Evolutionary conservation across 2,888 invertebrate genomes (phyloP), one percentile per base, ranked within the genome.

Genomic region (Agrilus cyanescens): DNA sequence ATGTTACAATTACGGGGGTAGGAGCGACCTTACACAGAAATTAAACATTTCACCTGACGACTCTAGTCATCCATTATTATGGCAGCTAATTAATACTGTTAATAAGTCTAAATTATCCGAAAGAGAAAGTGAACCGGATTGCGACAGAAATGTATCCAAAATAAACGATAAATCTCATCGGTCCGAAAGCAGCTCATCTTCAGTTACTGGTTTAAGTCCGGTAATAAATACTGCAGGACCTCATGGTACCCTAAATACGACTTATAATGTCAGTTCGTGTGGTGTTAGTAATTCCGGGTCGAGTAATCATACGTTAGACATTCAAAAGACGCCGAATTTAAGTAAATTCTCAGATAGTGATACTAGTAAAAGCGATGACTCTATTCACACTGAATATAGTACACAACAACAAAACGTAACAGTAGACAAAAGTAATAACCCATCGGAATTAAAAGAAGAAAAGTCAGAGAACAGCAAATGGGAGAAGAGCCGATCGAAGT

Each of bases 1-100:
- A 53, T 74, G 75, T 50, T 81, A 80, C 59, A 68, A 69, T 44
- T 78, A 78, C 53, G 70, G 73, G 54, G 76, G 76, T 25, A 72
- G 76, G 39, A 47, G 57, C 37, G 62, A 62, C 46, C 44, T 65
- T 30, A 52, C 58, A 14, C 51, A 62, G 46, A 59, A 64, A 38
- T 55, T 66, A 44, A 59, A 58, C 29, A 51, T 64, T 31, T 49
- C 54, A 25, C 47, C 59, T 36, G 54, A 57, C 18, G 48, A 52
- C 39, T 47, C 53, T 7, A 50, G 49, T 40, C 53, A 56, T 44
- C 66, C 67, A 37, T 39, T 67, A 43, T 50, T 67, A 33, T 50
- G 60, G 36, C 62, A 65, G 46, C 43, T 66, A 44, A 50, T 65
- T 37, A 55, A 58, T 53, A 53, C 58, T 50, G 58, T 60, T 53